Evolutionary conservation across 2,797 vertebrate species (phyloP), one percentile per base, ranked within the genome.

Genomic region (Knipowitschia caucasica): DNA sequence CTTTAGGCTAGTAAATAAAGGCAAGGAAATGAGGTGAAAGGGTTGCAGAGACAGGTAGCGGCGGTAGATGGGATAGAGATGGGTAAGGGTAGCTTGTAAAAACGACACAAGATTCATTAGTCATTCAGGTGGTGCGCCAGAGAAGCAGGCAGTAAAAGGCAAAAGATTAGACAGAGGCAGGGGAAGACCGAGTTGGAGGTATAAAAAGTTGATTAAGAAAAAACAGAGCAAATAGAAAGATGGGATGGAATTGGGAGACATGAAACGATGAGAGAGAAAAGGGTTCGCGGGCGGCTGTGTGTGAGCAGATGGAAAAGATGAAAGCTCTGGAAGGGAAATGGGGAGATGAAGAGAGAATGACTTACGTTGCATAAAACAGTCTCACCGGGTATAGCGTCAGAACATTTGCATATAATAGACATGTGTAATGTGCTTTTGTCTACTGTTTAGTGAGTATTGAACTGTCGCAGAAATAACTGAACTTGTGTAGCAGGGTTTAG

Each of bases 1-100:
- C 70, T 77, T 10, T 31, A 54, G 61, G 73, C 64, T 67, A 72
- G 69, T 76, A 75, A 81, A 80, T 77, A 77, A 70, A 71, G 67
- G 21, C 53, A 43, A 56, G 25, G 26, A 42, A 40, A 59, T 40
- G 44, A 38, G 30, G 60, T 67, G 59, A 58, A 69, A 62, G 49
- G 53, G 53, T 43, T 50, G 51, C 38, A 49, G 15, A 45, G 49
- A 46, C 50, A 63, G 56, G 68, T 57, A 52, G 56, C 30, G 42
- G 42, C 42, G 21, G 24, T 17, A 30, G 49, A 46, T 17, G 17
- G 61, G 45, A 63, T 39, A 26, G 58, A 60, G 27, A 65, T 40
- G 59, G 64, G 64, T 18, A 47, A 65, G 39, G 27, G 45, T 5
- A 20, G 62, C 67, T 73, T 78, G 64, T 75, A 73, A 80, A 84